Evolutionary conservation across 2,113 vertebrate species (phyloP).

Genomic region (Leiothrix lutea): DNA sequence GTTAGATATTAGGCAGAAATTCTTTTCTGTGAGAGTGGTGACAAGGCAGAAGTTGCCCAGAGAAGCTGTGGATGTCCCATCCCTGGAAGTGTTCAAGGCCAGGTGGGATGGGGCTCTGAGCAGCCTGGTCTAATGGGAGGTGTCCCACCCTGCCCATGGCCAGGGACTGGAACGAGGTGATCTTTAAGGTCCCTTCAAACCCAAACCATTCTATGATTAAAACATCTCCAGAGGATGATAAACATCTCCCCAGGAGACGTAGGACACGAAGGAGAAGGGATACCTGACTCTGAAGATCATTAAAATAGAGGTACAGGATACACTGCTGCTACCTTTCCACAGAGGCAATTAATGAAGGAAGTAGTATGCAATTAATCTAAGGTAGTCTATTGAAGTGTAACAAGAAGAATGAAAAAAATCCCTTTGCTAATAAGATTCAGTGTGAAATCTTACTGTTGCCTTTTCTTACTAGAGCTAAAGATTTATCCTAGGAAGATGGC

Average conservation of each 20-base stretch:
- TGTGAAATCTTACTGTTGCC: background rate
- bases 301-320: background rate
- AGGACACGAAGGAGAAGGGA: rapidly evolving
- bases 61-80: no score
- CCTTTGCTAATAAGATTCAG: background rate
- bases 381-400: background rate
- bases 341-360: background rate
- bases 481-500: background rate
- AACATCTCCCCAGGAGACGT: rapidly evolving
- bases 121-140: background rate
- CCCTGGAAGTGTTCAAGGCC: background rate
- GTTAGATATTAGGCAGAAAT: background rate
- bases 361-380: background rate
- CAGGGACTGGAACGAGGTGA: rapidly evolving
- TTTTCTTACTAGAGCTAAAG: background rate
- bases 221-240: background rate
- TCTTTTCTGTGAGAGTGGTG: background rate
- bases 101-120: background rate
- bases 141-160: background rate
- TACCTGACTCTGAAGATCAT: no score
- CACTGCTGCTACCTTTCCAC: background rate
- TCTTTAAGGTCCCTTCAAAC: background rate
- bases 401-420: background rate
- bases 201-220: background rate
- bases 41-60: background rate